Conservation (phyloP, 2,113 vertebrate genomes). For the Kryptolebias marmoratus region DNA sequence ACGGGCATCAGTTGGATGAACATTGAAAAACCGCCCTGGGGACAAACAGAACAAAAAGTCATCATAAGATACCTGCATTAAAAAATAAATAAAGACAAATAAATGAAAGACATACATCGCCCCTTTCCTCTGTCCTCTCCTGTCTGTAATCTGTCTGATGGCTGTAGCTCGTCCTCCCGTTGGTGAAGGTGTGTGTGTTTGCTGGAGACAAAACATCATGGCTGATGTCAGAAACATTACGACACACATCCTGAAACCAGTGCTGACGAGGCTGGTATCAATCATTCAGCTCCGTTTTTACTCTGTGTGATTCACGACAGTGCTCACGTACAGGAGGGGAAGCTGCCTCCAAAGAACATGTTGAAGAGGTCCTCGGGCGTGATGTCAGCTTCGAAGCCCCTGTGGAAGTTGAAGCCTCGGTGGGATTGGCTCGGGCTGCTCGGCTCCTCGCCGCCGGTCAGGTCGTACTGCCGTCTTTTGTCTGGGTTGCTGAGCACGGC, state of each 20-base stretch:
- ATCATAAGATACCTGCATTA: not conserved
- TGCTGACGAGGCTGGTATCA: not conserved
- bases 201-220: constrained; percentile 77
- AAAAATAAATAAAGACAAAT: not conserved
- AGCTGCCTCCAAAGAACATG: constrained; percentile 97
- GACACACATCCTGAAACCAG: not conserved
- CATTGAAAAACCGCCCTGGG: constrained; percentile 96
- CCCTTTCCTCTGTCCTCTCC: constrained; percentile 92
- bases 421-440: constrained; percentile 84
- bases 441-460: constrained; percentile 90
- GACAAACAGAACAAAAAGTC: constrained; percentile 34
- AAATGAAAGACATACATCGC: constrained; percentile 83
- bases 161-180: constrained; percentile 88
- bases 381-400: constrained; percentile 95
- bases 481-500: constrained; percentile 94
- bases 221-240: not conserved
- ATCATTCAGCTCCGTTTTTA: not conserved
- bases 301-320: not conserved
- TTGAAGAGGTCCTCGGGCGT: constrained; percentile 98
- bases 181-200: constrained; percentile 89
- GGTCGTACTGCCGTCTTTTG: constrained; percentile 94
- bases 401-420: constrained; percentile 91
- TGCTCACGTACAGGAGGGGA: constrained; percentile 87
- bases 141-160: constrained; percentile 88
- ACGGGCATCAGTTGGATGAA: constrained; percentile 98